Conservation (phyloP, 2,888 invertebrate genomes). For the Bombylius discolor region DNA sequence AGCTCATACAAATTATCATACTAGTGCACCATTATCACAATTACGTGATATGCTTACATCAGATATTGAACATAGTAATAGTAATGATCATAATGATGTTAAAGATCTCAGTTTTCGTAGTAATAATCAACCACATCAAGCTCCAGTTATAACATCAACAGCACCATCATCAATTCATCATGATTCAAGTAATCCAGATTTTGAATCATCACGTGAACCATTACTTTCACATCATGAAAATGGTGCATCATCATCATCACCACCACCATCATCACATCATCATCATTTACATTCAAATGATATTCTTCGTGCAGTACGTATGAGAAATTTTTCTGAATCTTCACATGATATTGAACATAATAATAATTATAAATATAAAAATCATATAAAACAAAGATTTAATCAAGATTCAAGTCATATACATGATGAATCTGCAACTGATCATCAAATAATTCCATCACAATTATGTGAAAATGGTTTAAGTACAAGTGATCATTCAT, state of each 20-base stretch:
- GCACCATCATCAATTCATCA: constrained; percentile 29
- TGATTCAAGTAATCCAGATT: constrained; percentile 34
- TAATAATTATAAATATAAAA: constrained; percentile 81
- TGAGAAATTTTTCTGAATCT: constrained; percentile 35
- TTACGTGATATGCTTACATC: constrained; percentile 36
- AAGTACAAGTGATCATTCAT: neutral
- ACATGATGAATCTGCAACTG: constrained; percentile 34
- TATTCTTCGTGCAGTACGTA: constrained; percentile 18
- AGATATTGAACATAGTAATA: constrained; percentile 30
- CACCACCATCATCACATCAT: constrained; percentile 18
- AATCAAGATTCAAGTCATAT: constrained; percentile 40
- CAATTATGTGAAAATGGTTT: constrained; percentile 12
- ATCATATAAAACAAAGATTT: constrained; percentile 82
- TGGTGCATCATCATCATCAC: constrained; percentile 31
- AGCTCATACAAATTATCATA: constrained; percentile 29
- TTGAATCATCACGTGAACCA: constrained; percentile 31
- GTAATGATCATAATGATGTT: constrained; percentile 36
- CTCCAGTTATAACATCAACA: constrained; percentile 35
- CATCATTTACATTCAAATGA: constrained; percentile 7
- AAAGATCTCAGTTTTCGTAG: constrained; percentile 35
- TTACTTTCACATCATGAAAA: constrained; percentile 25
- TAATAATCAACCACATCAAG: constrained; percentile 31
- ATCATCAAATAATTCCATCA: constrained; percentile 29
- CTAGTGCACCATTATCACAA: constrained; percentile 33
- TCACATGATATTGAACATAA: constrained; percentile 36